Evolutionary conservation across 2,113 vertebrate species (phyloP).

Genomic region (Diglossa brunneiventris): DNA sequence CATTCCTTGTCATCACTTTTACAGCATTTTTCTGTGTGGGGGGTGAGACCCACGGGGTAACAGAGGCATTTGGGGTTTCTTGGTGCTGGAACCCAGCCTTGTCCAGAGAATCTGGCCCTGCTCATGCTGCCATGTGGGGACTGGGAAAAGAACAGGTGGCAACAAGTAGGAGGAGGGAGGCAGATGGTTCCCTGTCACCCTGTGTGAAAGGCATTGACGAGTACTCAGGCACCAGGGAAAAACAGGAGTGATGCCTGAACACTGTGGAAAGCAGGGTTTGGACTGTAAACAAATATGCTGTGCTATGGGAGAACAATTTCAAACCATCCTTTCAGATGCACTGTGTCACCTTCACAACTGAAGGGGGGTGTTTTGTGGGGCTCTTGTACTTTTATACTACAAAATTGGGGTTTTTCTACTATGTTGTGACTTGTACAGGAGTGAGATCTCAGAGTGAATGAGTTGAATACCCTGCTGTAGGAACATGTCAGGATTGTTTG

Average conservation of each 20-base stretch:
- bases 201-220: constrained; percentile 1
- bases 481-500: rapidly evolving
- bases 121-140: not conserved
- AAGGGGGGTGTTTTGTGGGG: not conserved
- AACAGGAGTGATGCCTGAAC: not conserved
- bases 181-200: constrained; percentile 51
- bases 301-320: not conserved
- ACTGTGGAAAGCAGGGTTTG: not conserved
- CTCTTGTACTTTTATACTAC: not conserved
- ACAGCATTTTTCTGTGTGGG: not conserved
- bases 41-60: not conserved
- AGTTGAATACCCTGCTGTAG: rapidly evolving
- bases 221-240: not conserved
- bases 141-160: constrained; percentile 38
- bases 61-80: not conserved
- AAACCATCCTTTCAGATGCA: not conserved
- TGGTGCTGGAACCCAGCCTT: not conserved
- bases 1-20: not conserved
- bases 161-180: not conserved
- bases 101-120: not conserved
- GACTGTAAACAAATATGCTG: constrained; percentile 42
- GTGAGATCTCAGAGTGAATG: too few species aligned
- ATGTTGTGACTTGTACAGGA: rapidly evolving
- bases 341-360: not conserved
- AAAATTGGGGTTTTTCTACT: not conserved